phyloP scores from a whole-genome alignment of 2,113 vertebrate species.

The Leucopternis melanops region DNA sequence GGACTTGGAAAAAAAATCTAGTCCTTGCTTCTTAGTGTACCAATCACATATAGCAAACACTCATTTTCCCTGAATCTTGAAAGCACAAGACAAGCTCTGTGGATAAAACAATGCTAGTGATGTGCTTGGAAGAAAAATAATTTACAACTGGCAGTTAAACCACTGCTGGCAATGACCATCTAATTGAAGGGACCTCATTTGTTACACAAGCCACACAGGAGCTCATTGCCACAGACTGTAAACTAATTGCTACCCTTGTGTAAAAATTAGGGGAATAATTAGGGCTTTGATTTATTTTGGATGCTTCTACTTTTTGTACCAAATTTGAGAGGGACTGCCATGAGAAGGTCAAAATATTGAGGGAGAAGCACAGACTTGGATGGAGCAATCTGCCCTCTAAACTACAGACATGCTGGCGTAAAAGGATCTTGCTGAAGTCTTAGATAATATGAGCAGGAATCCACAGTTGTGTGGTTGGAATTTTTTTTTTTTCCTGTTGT shows the following conservation, averaged over 20 bases:
- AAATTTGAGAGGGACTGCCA: neutral
- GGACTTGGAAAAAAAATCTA: neutral
- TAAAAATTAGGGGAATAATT: neutral
- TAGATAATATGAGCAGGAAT: neutral
- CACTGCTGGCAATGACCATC: neutral
- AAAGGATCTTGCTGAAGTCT: neutral
- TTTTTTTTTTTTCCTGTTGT: neutral
- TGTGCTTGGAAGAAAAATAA: neutral
- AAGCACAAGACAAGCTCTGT: neutral
- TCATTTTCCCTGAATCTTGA: neutral
- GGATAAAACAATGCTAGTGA: neutral
- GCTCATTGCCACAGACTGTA: neutral
- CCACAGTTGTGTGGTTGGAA: rapidly evolving
- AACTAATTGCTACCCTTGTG: neutral
- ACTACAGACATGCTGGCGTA: neutral
- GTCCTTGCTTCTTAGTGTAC: neutral
- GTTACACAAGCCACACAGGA: neutral
- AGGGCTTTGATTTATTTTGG: neutral
- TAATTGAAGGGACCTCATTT: neutral
- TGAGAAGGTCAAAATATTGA: neutral
- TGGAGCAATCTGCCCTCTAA: neutral
- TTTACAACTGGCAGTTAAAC: neutral
- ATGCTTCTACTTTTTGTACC: neutral
- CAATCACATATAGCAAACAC: neutral
- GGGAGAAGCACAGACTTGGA: neutral